phyloP scores from a whole-genome alignment of 2,113 vertebrate genomes.

The Pluvianellus socialis region DNA sequence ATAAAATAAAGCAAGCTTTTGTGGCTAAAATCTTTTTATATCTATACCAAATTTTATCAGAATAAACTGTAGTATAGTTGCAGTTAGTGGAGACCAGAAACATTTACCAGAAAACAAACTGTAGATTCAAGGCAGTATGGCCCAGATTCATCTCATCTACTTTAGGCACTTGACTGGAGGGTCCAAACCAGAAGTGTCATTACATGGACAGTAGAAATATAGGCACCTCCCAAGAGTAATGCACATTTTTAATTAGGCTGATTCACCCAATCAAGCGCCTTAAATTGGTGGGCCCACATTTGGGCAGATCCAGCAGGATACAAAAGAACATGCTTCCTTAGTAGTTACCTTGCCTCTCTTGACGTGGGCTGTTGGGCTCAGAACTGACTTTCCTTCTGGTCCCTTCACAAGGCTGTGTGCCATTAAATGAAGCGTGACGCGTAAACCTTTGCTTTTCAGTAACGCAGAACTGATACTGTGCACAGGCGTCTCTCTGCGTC shows the following conservation, averaged over 20 bases:
- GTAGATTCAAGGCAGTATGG: neutral
- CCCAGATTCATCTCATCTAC: neutral
- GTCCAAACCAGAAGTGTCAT: neutral
- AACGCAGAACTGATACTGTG: neutral
- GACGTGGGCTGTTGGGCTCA: conserved; percentile 81
- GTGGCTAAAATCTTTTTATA: neutral
- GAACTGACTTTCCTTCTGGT: conserved; percentile 78
- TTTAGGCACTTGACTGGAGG: neutral
- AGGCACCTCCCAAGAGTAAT: neutral
- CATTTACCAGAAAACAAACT: neutral
- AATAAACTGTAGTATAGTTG: neutral
- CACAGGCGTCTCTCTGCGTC: conserved; percentile 16
- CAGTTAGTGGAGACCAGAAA: neutral
- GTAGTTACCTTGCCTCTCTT: conserved; percentile 71
- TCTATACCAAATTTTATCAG: neutral
- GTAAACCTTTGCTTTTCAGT: conserved; percentile 70
- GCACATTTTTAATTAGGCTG: neutral
- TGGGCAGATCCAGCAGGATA: neutral
- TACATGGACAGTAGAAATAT: neutral
- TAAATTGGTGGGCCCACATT: neutral
- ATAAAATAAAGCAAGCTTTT: conserved; percentile 2
- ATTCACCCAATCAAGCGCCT: neutral
- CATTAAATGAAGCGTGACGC: conserved; percentile 78
- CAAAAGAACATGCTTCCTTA: neutral
- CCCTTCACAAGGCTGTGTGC: conserved; percentile 54